phyloP scores from a whole-genome alignment of 2,797 vertebrate genomes.

The Microhierax caerulescens region DNA sequence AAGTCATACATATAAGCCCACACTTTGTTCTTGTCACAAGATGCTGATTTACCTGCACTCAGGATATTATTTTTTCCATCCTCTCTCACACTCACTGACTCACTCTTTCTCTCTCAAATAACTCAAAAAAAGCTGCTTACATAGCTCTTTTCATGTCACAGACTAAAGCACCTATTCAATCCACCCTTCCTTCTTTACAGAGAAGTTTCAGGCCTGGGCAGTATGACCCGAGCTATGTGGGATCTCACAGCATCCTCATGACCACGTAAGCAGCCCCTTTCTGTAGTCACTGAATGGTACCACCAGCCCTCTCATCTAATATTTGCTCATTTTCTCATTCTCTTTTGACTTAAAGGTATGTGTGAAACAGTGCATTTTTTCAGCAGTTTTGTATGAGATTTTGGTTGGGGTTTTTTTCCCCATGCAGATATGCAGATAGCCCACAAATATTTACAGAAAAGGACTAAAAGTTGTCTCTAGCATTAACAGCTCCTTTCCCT shows the following conservation, averaged over 20 bases:
- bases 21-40: background rate
- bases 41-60: background rate
- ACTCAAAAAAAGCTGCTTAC: background rate
- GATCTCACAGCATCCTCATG: background rate
- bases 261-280: background rate
- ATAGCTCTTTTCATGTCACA: background rate
- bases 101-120: background rate
- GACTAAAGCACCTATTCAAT: background rate
- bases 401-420: background rate
- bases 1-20: accelerated
- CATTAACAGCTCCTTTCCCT: background rate
- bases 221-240: accelerated
- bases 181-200: background rate
- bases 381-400: background rate
- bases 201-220: background rate
- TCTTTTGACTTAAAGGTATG: background rate
- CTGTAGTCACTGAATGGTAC: background rate
- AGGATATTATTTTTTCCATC: background rate
- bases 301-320: background rate
- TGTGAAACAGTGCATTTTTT: background rate
- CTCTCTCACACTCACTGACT: background rate
- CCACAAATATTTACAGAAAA: background rate
- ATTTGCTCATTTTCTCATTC: background rate
- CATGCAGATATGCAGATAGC: background rate
- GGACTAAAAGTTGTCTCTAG: background rate